phyloP scores from a whole-genome alignment of 2,797 vertebrate species.

The Morus bassanus region DNA sequence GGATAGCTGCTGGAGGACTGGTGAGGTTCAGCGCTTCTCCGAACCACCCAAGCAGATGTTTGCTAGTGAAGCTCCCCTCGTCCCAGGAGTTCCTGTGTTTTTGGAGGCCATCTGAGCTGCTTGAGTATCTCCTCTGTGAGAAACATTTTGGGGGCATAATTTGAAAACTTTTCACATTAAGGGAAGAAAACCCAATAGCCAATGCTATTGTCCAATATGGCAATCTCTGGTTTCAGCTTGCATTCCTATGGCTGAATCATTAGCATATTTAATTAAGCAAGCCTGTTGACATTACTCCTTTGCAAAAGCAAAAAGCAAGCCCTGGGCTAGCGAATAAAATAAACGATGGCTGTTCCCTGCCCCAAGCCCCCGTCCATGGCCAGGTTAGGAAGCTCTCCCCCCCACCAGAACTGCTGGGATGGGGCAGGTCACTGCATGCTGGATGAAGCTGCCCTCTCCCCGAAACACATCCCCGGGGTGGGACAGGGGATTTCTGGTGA shows the following conservation, averaged over 20 bases:
- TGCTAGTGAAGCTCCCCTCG: neutral
- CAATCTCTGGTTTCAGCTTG: neutral
- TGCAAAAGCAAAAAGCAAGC: neutral
- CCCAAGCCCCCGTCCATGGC: accelerated
- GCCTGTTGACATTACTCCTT: neutral
- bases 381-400: neutral
- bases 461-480: neutral
- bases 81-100: neutral
- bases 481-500: neutral
- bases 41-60: accelerated
- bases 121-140: neutral
- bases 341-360: too few relatives aligned
- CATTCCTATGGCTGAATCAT: neutral
- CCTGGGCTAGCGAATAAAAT: neutral
- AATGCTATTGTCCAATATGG: accelerated
- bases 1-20: neutral
- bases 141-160: neutral
- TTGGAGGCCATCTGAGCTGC: neutral
- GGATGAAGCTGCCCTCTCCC: neutral
- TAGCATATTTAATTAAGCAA: neutral
- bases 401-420: neutral
- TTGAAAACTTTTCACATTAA: neutral
- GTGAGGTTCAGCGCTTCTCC: neutral
- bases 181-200: neutral
- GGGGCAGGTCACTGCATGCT: accelerated